A percentile compares a stretch with the other conserved stretches of the same genome.
Conservation (phyloP, 1,140 invertebrate genomes). For the Ptiloglossa arizonensis region DNA sequence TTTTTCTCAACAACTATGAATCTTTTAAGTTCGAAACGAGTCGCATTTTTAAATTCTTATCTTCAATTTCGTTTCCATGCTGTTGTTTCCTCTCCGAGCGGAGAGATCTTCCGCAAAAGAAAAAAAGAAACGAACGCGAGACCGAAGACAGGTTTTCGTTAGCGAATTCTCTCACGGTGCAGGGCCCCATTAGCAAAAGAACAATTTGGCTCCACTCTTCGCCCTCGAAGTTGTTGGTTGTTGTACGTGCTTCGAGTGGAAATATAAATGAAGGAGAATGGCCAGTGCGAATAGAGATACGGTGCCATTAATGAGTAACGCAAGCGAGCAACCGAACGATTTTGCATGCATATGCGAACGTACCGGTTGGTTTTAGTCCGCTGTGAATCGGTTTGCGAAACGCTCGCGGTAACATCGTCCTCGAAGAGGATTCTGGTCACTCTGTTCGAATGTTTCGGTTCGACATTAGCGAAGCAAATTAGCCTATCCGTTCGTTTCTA, state of each 20-base stretch:
- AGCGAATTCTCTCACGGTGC: slow-evolving; percentile 7
- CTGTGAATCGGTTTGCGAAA: slow-evolving; percentile 18
- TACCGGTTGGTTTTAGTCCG: neutral
- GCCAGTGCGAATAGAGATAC: neutral
- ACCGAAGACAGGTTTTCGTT: neutral
- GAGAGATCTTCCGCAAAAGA: too few species aligned
- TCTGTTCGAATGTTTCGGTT: neutral
- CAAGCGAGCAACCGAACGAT: neutral
- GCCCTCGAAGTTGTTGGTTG: too few species aligned
- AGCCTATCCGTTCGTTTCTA: neutral
- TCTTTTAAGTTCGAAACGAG: too few species aligned
- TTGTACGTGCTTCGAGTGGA: neutral
- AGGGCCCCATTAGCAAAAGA: neutral
- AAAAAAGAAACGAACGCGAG: too few species aligned
- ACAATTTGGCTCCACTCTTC: neutral
- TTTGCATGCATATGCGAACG: slow-evolving; percentile 18
- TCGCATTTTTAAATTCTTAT: too few species aligned
- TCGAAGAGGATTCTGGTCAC: neutral
- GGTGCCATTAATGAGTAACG: slow-evolving; percentile 34
- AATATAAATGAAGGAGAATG: neutral
- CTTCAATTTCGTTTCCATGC: too few species aligned
- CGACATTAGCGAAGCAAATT: neutral
- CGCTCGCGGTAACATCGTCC: neutral
- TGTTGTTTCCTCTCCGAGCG: neutral
- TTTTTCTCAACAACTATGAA: neutral